phyloP scores from a whole-genome alignment of 2,113 vertebrate genomes.

The Charina bottae region DNA sequence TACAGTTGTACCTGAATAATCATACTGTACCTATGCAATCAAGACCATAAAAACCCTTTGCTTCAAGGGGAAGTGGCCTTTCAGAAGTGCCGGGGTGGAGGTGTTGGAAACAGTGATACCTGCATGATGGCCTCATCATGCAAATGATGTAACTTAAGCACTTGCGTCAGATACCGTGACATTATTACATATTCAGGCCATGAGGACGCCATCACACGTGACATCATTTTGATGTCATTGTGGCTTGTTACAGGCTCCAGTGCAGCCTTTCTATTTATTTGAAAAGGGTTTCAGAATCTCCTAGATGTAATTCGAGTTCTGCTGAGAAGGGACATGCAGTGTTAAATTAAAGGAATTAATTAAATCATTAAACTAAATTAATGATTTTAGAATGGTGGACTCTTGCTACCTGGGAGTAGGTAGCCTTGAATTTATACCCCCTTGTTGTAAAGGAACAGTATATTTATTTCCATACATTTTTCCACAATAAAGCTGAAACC shows the following conservation, averaged over 20 bases:
- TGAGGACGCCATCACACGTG: neutral
- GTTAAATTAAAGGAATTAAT: too few species aligned
- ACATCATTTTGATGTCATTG: neutral
- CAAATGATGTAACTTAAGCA: neutral
- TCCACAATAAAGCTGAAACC: neutral
- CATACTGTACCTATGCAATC: neutral
- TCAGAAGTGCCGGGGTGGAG: neutral
- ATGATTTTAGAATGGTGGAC: neutral
- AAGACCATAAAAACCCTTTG: neutral
- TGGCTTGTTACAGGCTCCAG: neutral
- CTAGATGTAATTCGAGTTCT: neutral
- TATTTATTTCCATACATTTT: neutral
- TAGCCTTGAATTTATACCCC: neutral
- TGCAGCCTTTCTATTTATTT: neutral
- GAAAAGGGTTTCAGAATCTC: neutral
- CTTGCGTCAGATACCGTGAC: neutral
- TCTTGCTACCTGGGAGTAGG: neutral
- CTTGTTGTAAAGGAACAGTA: neutral
- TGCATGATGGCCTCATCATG: neutral
- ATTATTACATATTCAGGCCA: neutral
- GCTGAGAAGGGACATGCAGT: neutral
- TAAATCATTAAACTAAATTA: too few species aligned
- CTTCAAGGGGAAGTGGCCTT: neutral
- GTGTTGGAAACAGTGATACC: neutral
- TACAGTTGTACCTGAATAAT: neutral